Evolutionary conservation across 2,797 vertebrate genomes (phyloP), one percentile per base, ranked within the genome.

Genomic region (Odontamblyopus lacepedii): DNA sequence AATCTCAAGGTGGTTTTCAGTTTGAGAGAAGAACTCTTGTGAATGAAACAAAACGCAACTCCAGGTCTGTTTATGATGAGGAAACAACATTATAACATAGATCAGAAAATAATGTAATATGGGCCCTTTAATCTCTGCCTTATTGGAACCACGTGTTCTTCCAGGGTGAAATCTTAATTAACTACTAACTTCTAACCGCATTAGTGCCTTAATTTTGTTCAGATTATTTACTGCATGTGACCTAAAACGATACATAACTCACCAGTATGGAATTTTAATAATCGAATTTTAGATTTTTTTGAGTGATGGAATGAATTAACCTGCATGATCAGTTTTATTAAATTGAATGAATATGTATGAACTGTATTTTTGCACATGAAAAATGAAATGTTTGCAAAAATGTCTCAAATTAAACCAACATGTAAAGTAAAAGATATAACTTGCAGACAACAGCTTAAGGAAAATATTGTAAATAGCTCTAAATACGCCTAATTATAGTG

Each of bases 101-200:
- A 35, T 35, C 4, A 6, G 32, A 4, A 35, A 35, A 7, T 35
- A 35, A 6, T 7, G 32, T 35, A 6, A 35, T 35, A 35, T 35
- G 32, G 32, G 32, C 32, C 32, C 32, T 35, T 35, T 16, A 38
- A 8, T 38, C 30, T 23, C 11, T 18, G 73, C 83, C n/a, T 78
- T 76, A 83, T 64, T 71, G 38, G 74, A 38, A 51, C 16, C 13
- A 0, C 50, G 69, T 70, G 81, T 86, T 83, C 77, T 82, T 72
- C 80, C 80, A 77, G 83, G 75, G 84, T 89, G 87, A 90, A 87
- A 38, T 5, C 77, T 79, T 70, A 71, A 84, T 85, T 74, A 82
- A 72, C 77, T 88, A 85, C 90, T 91, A 89, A 90, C 88, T 63
- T 62, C 70, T 79, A 90, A 88, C 84, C 76, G 61, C 79, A 72